Evolutionary conservation across 2,888 invertebrate genomes (phyloP).

Genomic region (Globia sparganii): DNA sequence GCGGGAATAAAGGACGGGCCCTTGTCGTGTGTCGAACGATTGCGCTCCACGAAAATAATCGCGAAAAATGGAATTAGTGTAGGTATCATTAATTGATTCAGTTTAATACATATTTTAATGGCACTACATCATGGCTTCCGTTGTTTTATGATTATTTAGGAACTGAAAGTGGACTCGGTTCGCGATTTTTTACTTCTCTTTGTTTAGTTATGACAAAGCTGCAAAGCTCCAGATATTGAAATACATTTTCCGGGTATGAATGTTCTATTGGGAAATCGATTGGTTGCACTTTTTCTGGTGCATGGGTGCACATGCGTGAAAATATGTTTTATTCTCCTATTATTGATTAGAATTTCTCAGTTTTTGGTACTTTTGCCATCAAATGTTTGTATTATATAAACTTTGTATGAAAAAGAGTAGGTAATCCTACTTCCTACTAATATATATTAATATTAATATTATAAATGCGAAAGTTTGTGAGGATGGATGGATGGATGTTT

Average conservation of each 20-base stretch:
- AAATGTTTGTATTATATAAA: conserved; percentile 3
- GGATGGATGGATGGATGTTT: too few relatives aligned
- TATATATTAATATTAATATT: too few relatives aligned
- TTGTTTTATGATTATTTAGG: conserved; percentile 1
- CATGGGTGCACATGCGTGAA: conserved; percentile 45
- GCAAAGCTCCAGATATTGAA: conserved; percentile 53
- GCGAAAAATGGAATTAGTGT: conserved; percentile 64
- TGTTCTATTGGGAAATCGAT: conserved; percentile 56
- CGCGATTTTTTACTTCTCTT: conserved; percentile 71
- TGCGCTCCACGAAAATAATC: conserved; percentile 49
- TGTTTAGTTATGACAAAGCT: conserved; percentile 64
- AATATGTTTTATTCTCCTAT: conserved; percentile 1
- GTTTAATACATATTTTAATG: conserved; percentile 17
- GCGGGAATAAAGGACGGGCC: conserved; percentile 73
- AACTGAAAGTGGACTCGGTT: neutral
- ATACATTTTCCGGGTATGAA: conserved; percentile 54
- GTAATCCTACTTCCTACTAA: too few relatives aligned
- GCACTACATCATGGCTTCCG: neutral
- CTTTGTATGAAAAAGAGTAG: neutral
- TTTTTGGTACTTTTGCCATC: neutral
- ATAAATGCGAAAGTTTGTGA: too few relatives aligned
- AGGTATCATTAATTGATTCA: conserved; percentile 49
- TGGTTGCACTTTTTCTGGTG: conserved; percentile 45
- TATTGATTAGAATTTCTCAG: neutral
- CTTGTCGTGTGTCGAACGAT: conserved; percentile 41